A percentile compares a stretch with the other conserved stretches of the same genome.
Evolutionary conservation across 2,113 vertebrate genomes (phyloP).

Genomic region (Nematolebias whitei): DNA sequence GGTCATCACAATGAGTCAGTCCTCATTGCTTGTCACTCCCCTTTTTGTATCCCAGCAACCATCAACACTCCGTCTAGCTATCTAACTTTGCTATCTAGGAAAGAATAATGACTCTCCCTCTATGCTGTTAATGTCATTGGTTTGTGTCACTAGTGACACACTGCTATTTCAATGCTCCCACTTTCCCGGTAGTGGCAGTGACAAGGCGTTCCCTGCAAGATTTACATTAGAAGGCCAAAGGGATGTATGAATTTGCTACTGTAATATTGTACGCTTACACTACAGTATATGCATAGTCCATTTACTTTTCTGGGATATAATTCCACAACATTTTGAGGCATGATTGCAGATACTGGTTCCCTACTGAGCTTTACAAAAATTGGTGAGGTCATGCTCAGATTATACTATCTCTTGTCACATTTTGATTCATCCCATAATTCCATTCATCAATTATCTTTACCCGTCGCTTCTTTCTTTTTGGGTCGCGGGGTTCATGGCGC

Average conservation of each 20-base stretch:
- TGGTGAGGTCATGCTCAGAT: neutral
- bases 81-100: conserved; percentile 2
- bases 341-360: conserved; percentile 1
- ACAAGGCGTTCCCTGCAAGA: conserved; percentile 7
- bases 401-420: neutral
- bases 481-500: too few relatives aligned
- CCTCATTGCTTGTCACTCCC: conserved; percentile 2
- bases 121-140: conserved; percentile 14
- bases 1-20: conserved; percentile 53
- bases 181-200: conserved; percentile 2
- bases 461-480: too few relatives aligned
- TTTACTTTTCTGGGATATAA: neutral
- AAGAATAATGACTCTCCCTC: conserved; percentile 22
- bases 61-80: conserved; percentile 11
- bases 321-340: conserved; percentile 2
- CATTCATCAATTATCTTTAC: too few relatives aligned
- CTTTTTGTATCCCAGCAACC: conserved; percentile 43
- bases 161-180: conserved; percentile 6
- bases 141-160: conserved; percentile 32
- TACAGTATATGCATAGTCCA: too few relatives aligned
- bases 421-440: neutral
- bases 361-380: conserved; percentile 1
- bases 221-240: neutral
- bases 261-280: conserved; percentile 1
- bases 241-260: conserved; percentile 7